Base-by-base conservation (phyloP, 2,113 vertebrate genomes). In the Heterotis niloticus region DNA sequence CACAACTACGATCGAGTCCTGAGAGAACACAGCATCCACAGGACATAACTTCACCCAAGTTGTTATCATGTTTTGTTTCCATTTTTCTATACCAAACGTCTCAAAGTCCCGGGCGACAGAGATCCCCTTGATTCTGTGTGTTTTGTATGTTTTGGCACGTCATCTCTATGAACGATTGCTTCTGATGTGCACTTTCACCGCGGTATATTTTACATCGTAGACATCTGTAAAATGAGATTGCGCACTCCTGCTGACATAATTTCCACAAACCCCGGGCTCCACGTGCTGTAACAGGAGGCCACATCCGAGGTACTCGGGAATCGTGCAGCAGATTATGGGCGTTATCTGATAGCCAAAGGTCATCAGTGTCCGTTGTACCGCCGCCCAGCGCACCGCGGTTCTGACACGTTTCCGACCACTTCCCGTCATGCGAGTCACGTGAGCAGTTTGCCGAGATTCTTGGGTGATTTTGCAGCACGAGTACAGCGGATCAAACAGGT, bases 181-280 rank as follows among this genome's bases (percentile, higher is more conserved):
- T 60, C 52, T 10, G 13, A 5, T 1, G 44, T 52, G 69, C 69
- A 51, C 23, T 14, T 24, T 56, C 23, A 54, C 13, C 11, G 12
- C 9, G 7, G 23, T 23, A 75, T 3, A 14, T 57, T 80, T 87
- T 68, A 51, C 88, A 84, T 85, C 80, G 10, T 2, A 62, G 2
- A 17, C 76, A 60, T 85, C 34, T 85, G 87, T 84, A 80, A 80
- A 59, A 34, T 54, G 44, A 26, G 80, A 78, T 7, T 83, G 20
- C 83, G 78, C 68, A 92, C 94, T 86, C 92, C 93, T 10, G 93
- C 93, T 77, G 93, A 94, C 84, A 93, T 95, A 93, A 89, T 94
- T 59, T 94, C 94, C 87, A 89, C 93, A 81, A 89, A 93, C 86
- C 93, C 93, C 14, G 94, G 69, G 56, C 72, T 18, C 13, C 2